phyloP scores from a whole-genome alignment of 2,113 vertebrate species.

The Pelobates fuscus region DNA sequence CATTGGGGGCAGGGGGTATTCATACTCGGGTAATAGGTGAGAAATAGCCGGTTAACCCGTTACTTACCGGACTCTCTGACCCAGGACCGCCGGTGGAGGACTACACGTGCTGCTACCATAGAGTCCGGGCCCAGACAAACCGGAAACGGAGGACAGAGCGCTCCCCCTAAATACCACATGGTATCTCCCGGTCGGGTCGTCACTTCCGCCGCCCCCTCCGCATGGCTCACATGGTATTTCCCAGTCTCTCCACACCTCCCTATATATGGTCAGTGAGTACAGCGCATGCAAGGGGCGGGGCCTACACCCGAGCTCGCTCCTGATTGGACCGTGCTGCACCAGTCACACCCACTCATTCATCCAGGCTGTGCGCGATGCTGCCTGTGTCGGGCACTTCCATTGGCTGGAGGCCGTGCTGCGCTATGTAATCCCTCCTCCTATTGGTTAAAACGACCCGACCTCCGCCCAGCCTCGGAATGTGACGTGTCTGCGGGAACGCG shows the following conservation, averaged over 20 bases:
- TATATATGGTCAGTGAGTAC: constrained; percentile 13
- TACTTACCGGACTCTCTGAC: too few relatives aligned
- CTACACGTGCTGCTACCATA: not conserved
- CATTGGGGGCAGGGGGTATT: too few relatives aligned
- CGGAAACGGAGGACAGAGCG: not conserved
- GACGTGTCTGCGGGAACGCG: constrained; percentile 28
- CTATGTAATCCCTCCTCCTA: not conserved
- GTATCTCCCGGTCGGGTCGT: not conserved
- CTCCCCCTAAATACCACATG: too few relatives aligned
- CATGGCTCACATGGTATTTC: not conserved
- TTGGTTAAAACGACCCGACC: accelerated
- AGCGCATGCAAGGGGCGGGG: not conserved
- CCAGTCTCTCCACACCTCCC: constrained; percentile 18
- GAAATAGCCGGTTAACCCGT: too few relatives aligned
- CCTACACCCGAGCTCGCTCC: accelerated
- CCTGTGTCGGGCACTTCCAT: not conserved
- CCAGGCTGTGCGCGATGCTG: accelerated
- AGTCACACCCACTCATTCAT: constrained; percentile 7
- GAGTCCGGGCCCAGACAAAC: not conserved
- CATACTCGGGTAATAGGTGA: too few relatives aligned
- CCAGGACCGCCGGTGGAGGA: too few relatives aligned
- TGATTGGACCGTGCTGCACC: not conserved
- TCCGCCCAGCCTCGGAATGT: constrained; percentile 35
- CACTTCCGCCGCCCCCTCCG: too few relatives aligned
- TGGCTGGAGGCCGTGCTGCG: not conserved